Base-by-base conservation (phyloP, 2,888 invertebrate genomes). In the Erebia palarica region DNA sequence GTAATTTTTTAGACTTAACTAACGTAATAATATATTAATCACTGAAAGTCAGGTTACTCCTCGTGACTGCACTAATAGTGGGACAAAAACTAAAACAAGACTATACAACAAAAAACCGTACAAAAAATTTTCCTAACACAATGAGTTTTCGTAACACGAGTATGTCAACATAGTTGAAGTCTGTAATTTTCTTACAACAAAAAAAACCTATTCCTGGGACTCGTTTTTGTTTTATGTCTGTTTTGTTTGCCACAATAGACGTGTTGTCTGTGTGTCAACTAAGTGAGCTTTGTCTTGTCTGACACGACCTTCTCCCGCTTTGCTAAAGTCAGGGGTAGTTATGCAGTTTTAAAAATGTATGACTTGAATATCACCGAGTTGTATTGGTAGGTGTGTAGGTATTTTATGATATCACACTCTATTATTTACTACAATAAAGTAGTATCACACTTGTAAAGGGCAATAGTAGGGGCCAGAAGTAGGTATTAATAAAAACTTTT, bases 201-300 rank as follows among this genome's bases (percentile, higher is more conserved):
- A 42, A 61, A 47, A 57, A 44, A 9, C 66, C 14, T 57, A 64
- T 59, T 70, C 68, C 69, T 64, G 55, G 53, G 65, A 21, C 63
- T 66, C n/a, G 59, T 61, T 72, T 68, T 70, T 70, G 72, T 72
- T 70, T 71, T 60, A 49, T 60, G 64, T 57, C 55, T 69, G 66
- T 72, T 69, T 74, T 74, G 71, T 72, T 68, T 68, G 57, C 74
- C 74, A 74, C 72, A 74, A 74, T 72, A 70, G 74, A 69, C 68
- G 14, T 47, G 60, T 70, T 68, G 61, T 64, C 57, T 68, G 73
- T 70, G 65, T 66, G 72, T 72, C 67, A 70, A 68, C 57, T 72
- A 65, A 74, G 72, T 61, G 61, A 67, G 66, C 74, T 70, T 74
- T 74, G 74, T 74, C 65, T 74, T 74, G 70, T 74, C 70, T 74